Evolutionary conservation across 2,797 vertebrate species (phyloP), one percentile per base, ranked within the genome.

Genomic region (Lates japonicus): DNA sequence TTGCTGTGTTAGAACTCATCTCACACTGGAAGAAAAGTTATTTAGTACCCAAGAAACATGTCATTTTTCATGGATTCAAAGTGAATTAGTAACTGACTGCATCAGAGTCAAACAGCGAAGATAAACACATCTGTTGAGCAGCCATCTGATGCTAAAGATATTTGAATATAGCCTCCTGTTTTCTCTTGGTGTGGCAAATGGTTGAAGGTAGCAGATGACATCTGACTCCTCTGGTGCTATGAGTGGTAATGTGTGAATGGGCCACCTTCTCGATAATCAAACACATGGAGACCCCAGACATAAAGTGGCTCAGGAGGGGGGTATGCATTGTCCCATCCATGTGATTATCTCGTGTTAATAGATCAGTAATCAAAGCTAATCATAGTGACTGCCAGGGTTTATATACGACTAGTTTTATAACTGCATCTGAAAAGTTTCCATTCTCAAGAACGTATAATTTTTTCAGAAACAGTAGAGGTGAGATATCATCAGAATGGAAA

Each of bases 161-260:
- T 35, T 48, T 20, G 14, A 0, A 51, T 49, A 29, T 29, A 49
- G 37, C 10, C 20, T 29, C 44, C 10, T 51, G 41, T 39, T 5
- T 54, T 65, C 49, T 65, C 19, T 16, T 42, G 33, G n/a, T 46
- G 52, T 81, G n/a, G 52, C 9, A 6, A 3, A 57, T 39, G 58
- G 6, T 13, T 29, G 14, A 62, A 44, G 8, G 19, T 35, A 33
- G 19, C 20, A 4, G 3, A 49, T 49, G 48, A 20, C 22, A 22
- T n/a, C n/a, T n/a, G n/a, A n/a, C n/a, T 20, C 25, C 17, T 55
- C 19, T 9, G 17, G n/a, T n/a, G 20, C n/a, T n/a, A 39, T 20
- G 31, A 48, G 35, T 29, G 5, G 52, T n/a, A 44, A 64, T 48
- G 33, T 59, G 20, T 54, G 25, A 29, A 29, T 31, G 35, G 58